Base-by-base conservation (phyloP, 2,888 invertebrate genomes). In the Emesis furor region DNA sequence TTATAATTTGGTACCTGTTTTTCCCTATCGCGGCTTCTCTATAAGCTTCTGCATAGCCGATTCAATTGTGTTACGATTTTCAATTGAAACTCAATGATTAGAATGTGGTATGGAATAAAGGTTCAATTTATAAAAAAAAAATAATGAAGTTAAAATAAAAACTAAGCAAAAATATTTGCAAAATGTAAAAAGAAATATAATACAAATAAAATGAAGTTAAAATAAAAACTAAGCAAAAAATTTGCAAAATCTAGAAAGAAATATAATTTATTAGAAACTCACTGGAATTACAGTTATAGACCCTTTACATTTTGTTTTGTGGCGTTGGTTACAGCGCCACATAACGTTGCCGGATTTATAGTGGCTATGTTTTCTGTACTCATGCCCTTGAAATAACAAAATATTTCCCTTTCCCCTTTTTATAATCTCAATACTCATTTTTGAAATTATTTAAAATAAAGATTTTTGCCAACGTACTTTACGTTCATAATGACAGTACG, bases 371-470 rank as follows among this genome's bases (percentile, higher is more conserved):
- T 55, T 55, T 55, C 17, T 55, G 55, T 55, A 55, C 55, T 14
- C 55, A 55, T 55, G 55, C 4, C 1, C 17, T 55, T 55, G n/a
- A 55, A 55, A 55, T 55, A 55, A 55, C 14, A 55, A 55, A 17
- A 55, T 55, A n/a, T 55, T 55, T 55, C 55, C n/a, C 2, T 55
- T 55, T 55, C 55, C 55, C 17, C 55, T 55, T 55, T 55, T 55
- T 55, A 55, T 55, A 55, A 55, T 55, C 55, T 14, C 55, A 55
- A 55, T n/a, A 55, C 55, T 55, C 55, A n/a, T 55, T 55, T 55
- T 55, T n/a, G 55, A 55, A 55, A 55, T 55, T 55, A 55, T 55
- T 55, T 55, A 55, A 55, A 55, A n/a, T 55, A 55, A 55, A 55
- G 1, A 14, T 55, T 55, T 55, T 55, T 55, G 12, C 12, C n/a